Percentiles rank a stretch among this genome's conserved stretches.
Evolutionary conservation across 53 echinoderm and acorn worm species (phyloP).

Genomic region (Glandiceps talaboti): DNA sequence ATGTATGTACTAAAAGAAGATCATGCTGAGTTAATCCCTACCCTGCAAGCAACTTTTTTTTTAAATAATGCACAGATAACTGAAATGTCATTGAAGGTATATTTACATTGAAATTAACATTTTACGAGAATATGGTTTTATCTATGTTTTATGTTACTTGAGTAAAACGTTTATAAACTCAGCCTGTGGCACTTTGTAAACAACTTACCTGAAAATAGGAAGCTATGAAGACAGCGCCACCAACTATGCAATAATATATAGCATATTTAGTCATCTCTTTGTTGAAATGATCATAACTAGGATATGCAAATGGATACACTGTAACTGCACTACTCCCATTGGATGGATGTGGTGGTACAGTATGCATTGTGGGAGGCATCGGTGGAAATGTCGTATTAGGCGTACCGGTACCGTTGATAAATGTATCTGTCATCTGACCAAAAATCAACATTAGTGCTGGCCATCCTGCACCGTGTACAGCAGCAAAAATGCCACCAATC

Average conservation of each 20-base stretch:
- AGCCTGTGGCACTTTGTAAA: too few relatives aligned
- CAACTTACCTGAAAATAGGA: constrained; percentile 44
- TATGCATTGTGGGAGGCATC: constrained; percentile 1
- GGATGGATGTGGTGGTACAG: not conserved
- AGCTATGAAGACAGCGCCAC: constrained; percentile 28
- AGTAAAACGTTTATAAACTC: too few relatives aligned
- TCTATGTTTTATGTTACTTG: too few relatives aligned
- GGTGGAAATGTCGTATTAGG: constrained; percentile 7
- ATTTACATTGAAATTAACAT: too few relatives aligned
- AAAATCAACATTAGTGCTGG: constrained; percentile 60
- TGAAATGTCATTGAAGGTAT: too few relatives aligned
- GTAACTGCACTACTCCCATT: not conserved
- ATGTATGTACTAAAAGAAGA: too few relatives aligned
- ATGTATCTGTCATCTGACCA: constrained; percentile 47
- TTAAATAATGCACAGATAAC: too few relatives aligned
- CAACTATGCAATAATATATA: constrained; percentile 47
- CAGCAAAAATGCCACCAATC: constrained; percentile 37
- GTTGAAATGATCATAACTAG: constrained; percentile 17
- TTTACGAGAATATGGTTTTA: too few relatives aligned
- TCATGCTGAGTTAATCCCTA: too few relatives aligned
- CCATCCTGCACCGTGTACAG: constrained; percentile 60
- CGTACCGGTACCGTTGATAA: constrained; percentile 12
- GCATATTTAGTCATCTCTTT: constrained; percentile 34
- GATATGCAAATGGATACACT: not conserved
- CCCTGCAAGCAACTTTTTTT: too few relatives aligned